Evolutionary conservation across 2,113 vertebrate species (phyloP), one percentile per base, ranked within the genome.

Genomic region (Jaculus jaculus): DNA sequence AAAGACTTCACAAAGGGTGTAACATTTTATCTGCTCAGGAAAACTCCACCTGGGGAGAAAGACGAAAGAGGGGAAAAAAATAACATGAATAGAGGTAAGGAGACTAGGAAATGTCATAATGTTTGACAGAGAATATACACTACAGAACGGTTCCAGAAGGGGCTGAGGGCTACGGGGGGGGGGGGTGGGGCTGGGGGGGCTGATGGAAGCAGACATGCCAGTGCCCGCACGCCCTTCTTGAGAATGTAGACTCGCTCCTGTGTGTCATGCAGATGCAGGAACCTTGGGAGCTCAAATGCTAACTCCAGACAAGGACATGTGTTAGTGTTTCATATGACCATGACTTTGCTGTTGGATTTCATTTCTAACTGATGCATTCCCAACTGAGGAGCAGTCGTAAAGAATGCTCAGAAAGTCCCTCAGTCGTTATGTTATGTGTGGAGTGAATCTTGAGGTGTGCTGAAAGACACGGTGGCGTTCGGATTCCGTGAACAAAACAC

Each of bases 1-100:
- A 51, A 51, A 47, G 72, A 63, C 23, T 18, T 89, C 26, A 37
- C 32, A 79, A 18, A 82, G 23, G 20, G 69, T 37, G 24, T 71
- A 66, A 84, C 30, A 84, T 82, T 82, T 87, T 58, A 96, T 47
- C 66, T 75, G 60, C 84, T n/a, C 17, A 81, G 69, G 21, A 81
- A 42, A 89, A 68, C 77, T 85, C 84, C 86, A 78, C 61, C 39
- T 10, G 68, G 30, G 58, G 63, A 89, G 47, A 84, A 79, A 91
- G 20, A 73, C 10, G 7, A 30, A 79, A 68, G 5, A 18, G 77
- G 82, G 17, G 24, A 63, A 54, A 82, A 16, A n/a, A 7, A 82
- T 32, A 51, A 47, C 12, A 6, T 4, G 7, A 79, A 74, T 61
- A 71, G 91, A 93, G 65, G 61, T 66, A 74, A 79, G 77, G 39